Conservation (phyloP, 1,140 invertebrate species). For the Micrasema minimum region DNA sequence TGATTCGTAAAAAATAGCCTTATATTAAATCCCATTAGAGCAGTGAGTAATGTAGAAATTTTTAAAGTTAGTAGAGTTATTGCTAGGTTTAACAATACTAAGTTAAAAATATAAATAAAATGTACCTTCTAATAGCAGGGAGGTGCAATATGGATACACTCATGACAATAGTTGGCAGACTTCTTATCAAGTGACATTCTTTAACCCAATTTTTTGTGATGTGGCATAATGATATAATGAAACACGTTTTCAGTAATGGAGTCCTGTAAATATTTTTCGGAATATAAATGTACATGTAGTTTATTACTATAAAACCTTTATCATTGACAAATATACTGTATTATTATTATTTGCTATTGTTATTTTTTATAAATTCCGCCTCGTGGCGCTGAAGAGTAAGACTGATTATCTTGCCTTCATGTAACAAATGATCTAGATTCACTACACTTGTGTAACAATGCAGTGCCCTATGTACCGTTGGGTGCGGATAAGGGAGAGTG, state of each 20-base stretch:
- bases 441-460: no score
- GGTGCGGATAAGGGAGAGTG: no score
- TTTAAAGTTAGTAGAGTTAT: no score
- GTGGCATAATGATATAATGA: constrained; percentile 13
- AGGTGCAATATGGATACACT: constrained; percentile 10
- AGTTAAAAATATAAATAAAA: neutral
- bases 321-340: neutral
- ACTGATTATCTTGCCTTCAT: no score
- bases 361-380: neutral
- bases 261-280: neutral
- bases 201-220: constrained; percentile 18
- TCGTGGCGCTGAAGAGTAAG: no score
- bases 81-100: no score
- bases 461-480: no score
- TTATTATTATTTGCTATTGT: neutral
- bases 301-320: neutral
- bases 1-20: no score
- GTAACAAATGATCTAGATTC: no score
- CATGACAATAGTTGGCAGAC: constrained; percentile 7
- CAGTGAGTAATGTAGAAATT: no score
- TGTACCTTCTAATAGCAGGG: constrained; percentile 22
- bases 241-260: constrained; percentile 21
- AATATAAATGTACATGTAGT: neutral
- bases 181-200: constrained; percentile 13
- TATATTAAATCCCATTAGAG: no score